Conservation (phyloP, 1,140 invertebrate species). For the Drosophila hydei region DNA sequence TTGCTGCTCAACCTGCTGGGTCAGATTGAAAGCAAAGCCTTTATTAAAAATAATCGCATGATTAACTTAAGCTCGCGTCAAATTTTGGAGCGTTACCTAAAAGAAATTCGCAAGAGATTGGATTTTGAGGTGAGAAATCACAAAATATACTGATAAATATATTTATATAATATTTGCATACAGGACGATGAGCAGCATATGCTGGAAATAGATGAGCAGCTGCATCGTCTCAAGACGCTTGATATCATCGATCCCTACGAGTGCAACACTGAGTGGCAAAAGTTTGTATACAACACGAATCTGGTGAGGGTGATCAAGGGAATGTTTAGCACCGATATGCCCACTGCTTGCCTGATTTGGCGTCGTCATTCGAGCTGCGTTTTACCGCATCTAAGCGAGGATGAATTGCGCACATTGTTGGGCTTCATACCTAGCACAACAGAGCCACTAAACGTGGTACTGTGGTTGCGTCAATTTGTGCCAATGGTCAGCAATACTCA, state of each 20-base stretch:
- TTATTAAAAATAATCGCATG: constrained; percentile 73
- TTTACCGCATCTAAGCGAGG: constrained; percentile 59
- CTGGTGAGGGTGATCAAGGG: constrained; percentile 61
- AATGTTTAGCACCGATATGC: constrained; percentile 73
- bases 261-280: constrained; percentile 77
- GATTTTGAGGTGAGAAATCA: constrained; percentile 57
- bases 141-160: background rate
- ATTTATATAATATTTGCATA: background rate
- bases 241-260: constrained; percentile 82
- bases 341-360: constrained; percentile 77
- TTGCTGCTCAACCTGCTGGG: constrained; percentile 52
- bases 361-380: constrained; percentile 73
- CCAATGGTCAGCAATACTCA: constrained; percentile 73
- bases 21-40: constrained; percentile 67
- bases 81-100: constrained; percentile 64
- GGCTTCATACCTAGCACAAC: constrained; percentile 67
- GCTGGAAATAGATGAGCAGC: constrained; percentile 76
- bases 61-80: constrained; percentile 71
- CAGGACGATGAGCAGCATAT: constrained; percentile 68
- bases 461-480: constrained; percentile 77
- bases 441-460: constrained; percentile 73
- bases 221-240: constrained; percentile 76
- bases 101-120: constrained; percentile 63
- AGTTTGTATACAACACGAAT: constrained; percentile 79
- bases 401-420: constrained; percentile 65